Conservation (phyloP, 2,113 vertebrate genomes). For the Thermophis baileyi region DNA sequence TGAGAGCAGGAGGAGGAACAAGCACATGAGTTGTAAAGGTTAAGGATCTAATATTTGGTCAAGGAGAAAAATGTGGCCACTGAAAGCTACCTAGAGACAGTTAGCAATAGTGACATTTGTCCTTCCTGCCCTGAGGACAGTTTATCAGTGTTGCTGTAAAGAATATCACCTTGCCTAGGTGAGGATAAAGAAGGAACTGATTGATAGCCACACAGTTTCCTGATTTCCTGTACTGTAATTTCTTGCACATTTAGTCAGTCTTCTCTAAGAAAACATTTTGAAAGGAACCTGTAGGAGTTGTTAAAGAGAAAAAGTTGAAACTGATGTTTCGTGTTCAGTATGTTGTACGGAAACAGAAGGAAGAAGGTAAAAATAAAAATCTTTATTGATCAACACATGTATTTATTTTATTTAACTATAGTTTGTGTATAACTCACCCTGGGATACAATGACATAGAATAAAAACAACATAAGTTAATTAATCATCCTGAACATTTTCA, state of each 20-base stretch:
- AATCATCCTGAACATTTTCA: neutral
- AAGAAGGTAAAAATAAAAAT: neutral
- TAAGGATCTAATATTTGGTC: neutral
- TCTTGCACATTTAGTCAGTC: neutral
- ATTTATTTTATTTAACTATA: neutral
- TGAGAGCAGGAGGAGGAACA: neutral
- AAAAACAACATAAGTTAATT: neutral
- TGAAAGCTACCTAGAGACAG: neutral
- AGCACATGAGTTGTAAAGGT: slow-evolving; percentile 17
- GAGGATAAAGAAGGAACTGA: neutral
- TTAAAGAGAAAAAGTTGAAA: neutral
- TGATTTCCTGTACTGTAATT: neutral
- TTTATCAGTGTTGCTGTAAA: neutral
- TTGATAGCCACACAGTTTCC: neutral
- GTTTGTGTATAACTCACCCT: neutral
- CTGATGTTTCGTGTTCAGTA: neutral
- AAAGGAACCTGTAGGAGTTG: neutral
- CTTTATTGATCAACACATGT: neutral
- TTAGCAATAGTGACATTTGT: too few species aligned
- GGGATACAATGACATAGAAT: neutral
- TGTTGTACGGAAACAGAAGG: neutral
- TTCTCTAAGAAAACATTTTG: neutral
- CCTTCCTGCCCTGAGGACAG: neutral
- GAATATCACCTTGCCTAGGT: neutral
- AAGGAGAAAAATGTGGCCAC: neutral